Conservation (phyloP, 2,113 vertebrate genomes). For the Coptodon rendalli region DNA sequence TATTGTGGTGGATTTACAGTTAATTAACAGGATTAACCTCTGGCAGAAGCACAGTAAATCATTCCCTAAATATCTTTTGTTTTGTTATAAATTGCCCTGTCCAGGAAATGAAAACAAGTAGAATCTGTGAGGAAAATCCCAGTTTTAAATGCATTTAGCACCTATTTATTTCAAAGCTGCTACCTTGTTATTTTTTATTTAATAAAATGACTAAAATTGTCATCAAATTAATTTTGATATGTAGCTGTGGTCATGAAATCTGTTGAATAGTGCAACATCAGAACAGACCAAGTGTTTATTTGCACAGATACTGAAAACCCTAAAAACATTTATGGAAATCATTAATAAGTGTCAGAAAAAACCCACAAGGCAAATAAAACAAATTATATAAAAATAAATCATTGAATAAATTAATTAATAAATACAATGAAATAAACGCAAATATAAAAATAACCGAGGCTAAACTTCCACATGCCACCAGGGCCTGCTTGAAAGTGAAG, state of each 20-base stretch:
- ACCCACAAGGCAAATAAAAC: constrained; percentile 32
- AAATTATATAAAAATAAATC: constrained; percentile 46
- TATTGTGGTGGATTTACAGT: not conserved
- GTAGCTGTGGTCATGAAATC: not conserved
- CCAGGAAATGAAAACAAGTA: not conserved
- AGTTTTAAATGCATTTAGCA: not conserved
- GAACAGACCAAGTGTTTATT: not conserved
- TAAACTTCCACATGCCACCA: constrained; percentile 32
- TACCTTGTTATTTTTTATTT: not conserved
- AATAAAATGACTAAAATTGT: not conserved
- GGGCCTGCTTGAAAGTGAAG: constrained; percentile 14
- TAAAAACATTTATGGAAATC: not conserved
- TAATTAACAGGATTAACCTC: not conserved
- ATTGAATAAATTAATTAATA: constrained; percentile 20
- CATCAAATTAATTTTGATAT: not conserved
- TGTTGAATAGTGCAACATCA: not conserved
- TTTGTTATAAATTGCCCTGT: not conserved
- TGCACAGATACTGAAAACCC: not conserved
- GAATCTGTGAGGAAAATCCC: not conserved
- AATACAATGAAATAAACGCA: constrained; percentile 17
- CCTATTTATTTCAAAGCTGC: not conserved
- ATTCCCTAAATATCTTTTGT: not conserved
- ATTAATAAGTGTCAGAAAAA: constrained; percentile 11
- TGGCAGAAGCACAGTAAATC: not conserved
- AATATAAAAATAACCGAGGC: constrained; percentile 33